Percentiles rank a stretch among this genome's conserved stretches.
Conservation (phyloP, 2,797 vertebrate species). For the Phrynocephalus vlangalii region DNA sequence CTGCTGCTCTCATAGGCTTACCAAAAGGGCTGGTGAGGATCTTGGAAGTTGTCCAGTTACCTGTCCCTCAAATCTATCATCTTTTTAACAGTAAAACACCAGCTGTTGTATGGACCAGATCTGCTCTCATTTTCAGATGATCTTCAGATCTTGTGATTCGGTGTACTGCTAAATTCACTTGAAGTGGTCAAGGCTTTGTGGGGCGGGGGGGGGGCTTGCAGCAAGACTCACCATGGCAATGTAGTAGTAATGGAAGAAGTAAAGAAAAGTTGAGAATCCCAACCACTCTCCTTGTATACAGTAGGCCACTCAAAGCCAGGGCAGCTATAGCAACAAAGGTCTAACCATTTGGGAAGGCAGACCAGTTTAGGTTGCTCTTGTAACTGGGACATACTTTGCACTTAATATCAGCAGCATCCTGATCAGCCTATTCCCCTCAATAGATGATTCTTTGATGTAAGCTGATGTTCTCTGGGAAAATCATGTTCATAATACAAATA, state of each 20-base stretch:
- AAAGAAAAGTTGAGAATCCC: neutral
- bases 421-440: neutral
- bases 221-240: too few relatives aligned
- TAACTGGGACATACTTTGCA: neutral
- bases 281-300: neutral
- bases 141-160: neutral
- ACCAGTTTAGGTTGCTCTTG: neutral
- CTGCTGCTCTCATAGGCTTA: conserved; percentile 4
- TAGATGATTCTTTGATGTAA: neutral
- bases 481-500: neutral
- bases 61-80: neutral
- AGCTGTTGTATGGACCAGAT: neutral
- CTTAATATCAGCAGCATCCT: neutral
- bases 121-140: neutral
- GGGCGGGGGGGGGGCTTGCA: neutral
- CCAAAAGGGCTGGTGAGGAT: neutral
- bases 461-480: neutral
- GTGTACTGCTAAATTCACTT: neutral
- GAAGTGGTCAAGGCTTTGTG: too few relatives aligned
- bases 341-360: neutral
- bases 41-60: neutral
- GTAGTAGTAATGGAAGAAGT: neutral
- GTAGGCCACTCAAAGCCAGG: neutral
- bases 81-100: neutral
- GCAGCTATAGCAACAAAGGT: neutral